A percentile compares a stretch with the other conserved stretches of the same genome.
phyloP scores from a whole-genome alignment of 2,113 vertebrate species.

The Hiodon alosoides region DNA sequence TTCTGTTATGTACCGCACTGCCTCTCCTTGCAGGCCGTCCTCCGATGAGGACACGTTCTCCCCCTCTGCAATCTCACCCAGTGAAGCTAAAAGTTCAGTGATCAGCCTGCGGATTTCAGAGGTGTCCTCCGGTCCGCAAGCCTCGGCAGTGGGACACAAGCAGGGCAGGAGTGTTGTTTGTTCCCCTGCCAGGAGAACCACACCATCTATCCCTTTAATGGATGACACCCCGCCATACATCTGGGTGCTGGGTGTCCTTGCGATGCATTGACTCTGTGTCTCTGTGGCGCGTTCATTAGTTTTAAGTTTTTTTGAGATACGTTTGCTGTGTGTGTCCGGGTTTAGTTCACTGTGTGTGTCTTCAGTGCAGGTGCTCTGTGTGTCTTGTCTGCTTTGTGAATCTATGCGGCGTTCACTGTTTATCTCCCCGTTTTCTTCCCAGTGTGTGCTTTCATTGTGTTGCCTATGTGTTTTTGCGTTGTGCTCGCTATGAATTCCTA shows the following conservation, averaged over 20 bases:
- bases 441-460: not conserved
- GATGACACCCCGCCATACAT: constrained; percentile 4
- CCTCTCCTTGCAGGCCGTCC: not conserved
- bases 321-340: not conserved
- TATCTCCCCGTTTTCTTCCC: no score
- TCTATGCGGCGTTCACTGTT: not conserved
- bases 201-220: not conserved
- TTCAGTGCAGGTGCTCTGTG: not conserved
- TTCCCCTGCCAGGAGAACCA: not conserved
- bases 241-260: not conserved
- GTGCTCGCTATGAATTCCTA: constrained; percentile 5
- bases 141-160: not conserved
- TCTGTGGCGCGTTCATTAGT: not conserved
- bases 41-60: not conserved
- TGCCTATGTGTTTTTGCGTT: not conserved
- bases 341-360: no score
- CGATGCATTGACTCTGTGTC: not conserved
- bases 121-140: constrained; percentile 11
- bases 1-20: constrained; percentile 1
- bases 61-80: not conserved
- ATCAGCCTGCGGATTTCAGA: constrained; percentile 13
- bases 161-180: not conserved
- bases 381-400: not conserved
- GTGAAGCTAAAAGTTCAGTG: constrained; percentile 15
- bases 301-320: not conserved